These are phyloP conservation scores for Xylota sylvarum DNA, from an alignment of 2,888 invertebrate genomes.

Conservation along the genomic window DNA sequence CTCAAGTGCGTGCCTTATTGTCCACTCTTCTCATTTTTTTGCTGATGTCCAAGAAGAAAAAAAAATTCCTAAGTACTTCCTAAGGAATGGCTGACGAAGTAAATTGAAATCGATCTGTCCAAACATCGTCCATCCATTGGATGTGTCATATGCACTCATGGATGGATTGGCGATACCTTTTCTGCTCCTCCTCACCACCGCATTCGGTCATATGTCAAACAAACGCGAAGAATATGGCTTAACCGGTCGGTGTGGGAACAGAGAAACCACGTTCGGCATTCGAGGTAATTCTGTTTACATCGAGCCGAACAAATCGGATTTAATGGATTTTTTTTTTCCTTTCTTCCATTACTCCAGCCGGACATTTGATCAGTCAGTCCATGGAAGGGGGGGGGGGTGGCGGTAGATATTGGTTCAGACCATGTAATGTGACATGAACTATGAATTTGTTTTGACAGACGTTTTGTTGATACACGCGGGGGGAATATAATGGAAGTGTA, in stretches of 20 bases:
- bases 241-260: constrained; percentile 44
- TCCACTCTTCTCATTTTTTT: constrained; percentile 2
- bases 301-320: constrained; percentile 60
- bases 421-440: constrained; percentile 53
- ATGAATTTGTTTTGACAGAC: constrained; percentile 50
- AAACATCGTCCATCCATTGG: constrained; percentile 39
- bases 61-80: constrained; percentile 22
- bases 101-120: constrained; percentile 63
- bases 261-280: constrained; percentile 29
- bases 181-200: background rate
- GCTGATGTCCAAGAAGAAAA: constrained; percentile 28
- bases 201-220: constrained; percentile 18
- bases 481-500: background rate
- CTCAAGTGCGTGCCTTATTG: constrained; percentile 65
- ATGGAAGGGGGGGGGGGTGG: background rate
- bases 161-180: background rate
- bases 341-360: background rate
- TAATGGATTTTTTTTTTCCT: constrained; percentile 54
- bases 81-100: constrained; percentile 20
- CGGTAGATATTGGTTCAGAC: background rate
- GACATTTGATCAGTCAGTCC: constrained; percentile 5
- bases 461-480: background rate
- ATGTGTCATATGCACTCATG: constrained; percentile 49
- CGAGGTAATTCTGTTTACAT: constrained; percentile 50
- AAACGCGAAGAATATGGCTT: constrained; percentile 29